Evolutionary conservation across 2,113 vertebrate species (phyloP).

Genomic region (Spheniscus mendiculus): DNA sequence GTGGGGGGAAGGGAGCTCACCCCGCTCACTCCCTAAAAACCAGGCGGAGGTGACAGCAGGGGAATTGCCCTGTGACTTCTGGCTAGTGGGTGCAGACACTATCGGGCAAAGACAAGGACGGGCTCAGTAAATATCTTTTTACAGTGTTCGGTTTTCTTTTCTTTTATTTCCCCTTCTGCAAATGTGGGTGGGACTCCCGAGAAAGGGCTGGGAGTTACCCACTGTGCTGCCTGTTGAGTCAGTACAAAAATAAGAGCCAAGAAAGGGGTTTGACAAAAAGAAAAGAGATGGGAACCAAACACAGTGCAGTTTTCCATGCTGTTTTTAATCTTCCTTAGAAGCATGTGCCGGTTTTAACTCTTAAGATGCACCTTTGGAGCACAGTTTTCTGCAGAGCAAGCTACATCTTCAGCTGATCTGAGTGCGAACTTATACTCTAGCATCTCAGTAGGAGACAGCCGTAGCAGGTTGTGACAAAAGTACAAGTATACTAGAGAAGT

Average conservation of each 20-base stretch:
- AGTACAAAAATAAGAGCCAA: neutral
- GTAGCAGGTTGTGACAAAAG: neutral
- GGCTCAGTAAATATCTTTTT: neutral
- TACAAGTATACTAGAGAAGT: neutral
- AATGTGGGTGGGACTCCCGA: neutral
- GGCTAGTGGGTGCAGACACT: neutral
- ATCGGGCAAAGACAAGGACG: neutral
- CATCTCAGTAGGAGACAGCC: neutral
- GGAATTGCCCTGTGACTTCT: neutral
- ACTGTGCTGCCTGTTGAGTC: neutral
- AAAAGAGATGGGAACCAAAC: neutral
- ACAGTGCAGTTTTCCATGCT: neutral
- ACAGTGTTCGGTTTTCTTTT: neutral
- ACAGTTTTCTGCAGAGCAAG: neutral
- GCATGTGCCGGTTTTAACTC: neutral
- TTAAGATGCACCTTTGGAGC: neutral
- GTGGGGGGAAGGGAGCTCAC: neutral
- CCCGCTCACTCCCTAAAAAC: rapidly evolving
- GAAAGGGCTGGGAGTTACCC: neutral
- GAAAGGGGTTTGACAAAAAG: neutral
- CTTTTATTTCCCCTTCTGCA: rapidly evolving
- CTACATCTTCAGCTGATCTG: neutral
- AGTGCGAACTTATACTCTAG: neutral
- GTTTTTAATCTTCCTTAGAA: neutral
- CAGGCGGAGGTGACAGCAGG: neutral